Conservation (phyloP, 2,797 vertebrate species). For the Morelia viridis region DNA sequence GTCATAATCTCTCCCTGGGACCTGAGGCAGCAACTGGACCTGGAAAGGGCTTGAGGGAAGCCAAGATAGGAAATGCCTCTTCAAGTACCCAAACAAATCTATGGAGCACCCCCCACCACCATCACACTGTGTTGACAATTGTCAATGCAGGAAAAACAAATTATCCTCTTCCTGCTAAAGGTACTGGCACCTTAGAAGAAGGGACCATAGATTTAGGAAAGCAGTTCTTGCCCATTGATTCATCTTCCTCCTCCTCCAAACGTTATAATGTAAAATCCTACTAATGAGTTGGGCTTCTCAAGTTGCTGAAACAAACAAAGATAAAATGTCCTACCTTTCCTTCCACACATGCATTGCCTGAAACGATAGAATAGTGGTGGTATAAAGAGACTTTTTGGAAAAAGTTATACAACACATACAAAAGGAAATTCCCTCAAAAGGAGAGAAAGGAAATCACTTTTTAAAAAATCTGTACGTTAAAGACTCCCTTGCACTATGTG, state of each 20-base stretch:
- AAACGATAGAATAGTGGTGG: neutral
- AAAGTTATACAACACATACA: neutral
- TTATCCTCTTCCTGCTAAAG: neutral
- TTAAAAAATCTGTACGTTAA: neutral
- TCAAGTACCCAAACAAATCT: neutral
- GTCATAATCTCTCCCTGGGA: neutral
- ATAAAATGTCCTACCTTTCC: neutral
- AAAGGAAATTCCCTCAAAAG: neutral
- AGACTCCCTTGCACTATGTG: neutral
- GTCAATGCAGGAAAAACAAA: neutral
- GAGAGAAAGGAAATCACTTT: neutral
- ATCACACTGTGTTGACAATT: neutral
- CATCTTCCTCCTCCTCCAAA: neutral
- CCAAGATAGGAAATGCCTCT: neutral
- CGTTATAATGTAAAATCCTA: neutral
- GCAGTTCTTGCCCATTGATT: neutral
- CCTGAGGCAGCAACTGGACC: neutral
- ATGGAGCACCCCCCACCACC: neutral
- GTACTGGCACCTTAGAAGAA: neutral
- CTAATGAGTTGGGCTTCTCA: neutral
- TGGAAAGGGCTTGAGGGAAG: neutral
- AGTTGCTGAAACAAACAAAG: neutral
- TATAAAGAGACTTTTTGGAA: neutral
- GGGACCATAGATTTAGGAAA: neutral
- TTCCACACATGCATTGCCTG: neutral